A percentile compares a stretch with the other conserved stretches of the same genome.
Conservation (phyloP, 2,888 invertebrate genomes). For the Belgica antarctica region DNA sequence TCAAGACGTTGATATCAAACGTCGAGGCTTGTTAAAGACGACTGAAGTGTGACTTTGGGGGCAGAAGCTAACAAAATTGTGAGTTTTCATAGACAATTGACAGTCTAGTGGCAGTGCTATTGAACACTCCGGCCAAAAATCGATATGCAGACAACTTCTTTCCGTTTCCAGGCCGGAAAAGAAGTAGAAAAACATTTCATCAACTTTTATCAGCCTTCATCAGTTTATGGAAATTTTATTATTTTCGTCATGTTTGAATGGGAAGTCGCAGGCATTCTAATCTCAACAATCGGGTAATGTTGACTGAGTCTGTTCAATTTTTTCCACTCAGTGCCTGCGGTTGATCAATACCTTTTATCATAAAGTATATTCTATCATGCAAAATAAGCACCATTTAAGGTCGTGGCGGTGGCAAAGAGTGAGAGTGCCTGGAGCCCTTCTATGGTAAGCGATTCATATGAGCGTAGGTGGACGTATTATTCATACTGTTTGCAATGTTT, state of each 20-base stretch:
- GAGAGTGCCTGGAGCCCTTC: too few species aligned
- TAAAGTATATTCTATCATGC: neutral
- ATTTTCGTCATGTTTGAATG: neutral
- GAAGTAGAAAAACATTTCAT: too few species aligned
- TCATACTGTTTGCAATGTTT: neutral
- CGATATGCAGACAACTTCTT: too few species aligned
- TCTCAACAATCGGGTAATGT: neutral
- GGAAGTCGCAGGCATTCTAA: neutral
- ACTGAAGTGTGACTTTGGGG: too few species aligned
- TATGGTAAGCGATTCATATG: too few species aligned
- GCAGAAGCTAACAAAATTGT: too few species aligned
- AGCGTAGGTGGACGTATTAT: neutral
- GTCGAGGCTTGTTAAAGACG: too few species aligned
- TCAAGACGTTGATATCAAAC: too few species aligned
- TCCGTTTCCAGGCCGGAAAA: too few species aligned
- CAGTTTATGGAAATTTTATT: neutral
- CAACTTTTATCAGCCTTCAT: conserved; percentile 1
- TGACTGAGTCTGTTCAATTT: neutral
- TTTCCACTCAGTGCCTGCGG: neutral
- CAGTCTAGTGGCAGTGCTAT: too few species aligned
- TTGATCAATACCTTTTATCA: neutral
- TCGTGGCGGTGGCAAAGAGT: neutral
- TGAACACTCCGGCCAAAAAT: too few species aligned
- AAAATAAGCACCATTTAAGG: neutral
- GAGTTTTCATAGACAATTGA: too few species aligned